Evolutionary conservation across 2,888 invertebrate genomes (phyloP).

Genomic region (Cheilosia soror): DNA sequence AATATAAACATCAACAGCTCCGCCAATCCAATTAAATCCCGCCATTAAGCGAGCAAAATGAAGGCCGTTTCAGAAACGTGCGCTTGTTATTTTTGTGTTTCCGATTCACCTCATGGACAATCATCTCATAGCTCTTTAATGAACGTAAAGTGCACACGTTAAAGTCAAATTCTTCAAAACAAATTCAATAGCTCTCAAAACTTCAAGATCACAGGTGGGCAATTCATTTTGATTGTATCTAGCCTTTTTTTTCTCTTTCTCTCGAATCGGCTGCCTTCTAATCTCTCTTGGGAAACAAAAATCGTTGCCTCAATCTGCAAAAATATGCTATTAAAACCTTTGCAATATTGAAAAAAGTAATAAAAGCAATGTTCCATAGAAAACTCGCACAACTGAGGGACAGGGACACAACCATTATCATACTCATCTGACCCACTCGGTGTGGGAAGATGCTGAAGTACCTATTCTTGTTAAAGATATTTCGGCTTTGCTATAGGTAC

Average conservation of each 20-base stretch:
- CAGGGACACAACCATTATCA: constrained; percentile 27
- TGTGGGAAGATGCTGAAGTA: constrained; percentile 25
- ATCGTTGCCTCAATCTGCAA: background rate
- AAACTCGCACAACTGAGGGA: constrained; percentile 24
- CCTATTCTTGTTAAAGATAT: constrained; percentile 8
- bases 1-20: too few species aligned
- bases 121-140: background rate
- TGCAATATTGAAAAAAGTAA: constrained; percentile 2
- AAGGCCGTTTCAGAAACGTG: too few species aligned
- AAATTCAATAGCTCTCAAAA: constrained; percentile 13
- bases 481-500: constrained; percentile 1
- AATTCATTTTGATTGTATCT: constrained; percentile 7
- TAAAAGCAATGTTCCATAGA: constrained; percentile 7
- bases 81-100: too few species aligned
- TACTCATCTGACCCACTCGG: constrained; percentile 12
- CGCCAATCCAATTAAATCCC: too few species aligned
- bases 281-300: background rate
- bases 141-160: background rate
- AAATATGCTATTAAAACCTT: background rate
- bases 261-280: background rate
- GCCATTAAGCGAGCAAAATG: too few species aligned
- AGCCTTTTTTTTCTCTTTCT: background rate
- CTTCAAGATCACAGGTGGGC: constrained; percentile 27
- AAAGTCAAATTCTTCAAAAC: background rate
- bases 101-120: too few species aligned